These are phyloP conservation scores for Clistopyga incitator DNA, from an alignment of 2,888 invertebrate species.

Conservation along the genomic window DNA sequence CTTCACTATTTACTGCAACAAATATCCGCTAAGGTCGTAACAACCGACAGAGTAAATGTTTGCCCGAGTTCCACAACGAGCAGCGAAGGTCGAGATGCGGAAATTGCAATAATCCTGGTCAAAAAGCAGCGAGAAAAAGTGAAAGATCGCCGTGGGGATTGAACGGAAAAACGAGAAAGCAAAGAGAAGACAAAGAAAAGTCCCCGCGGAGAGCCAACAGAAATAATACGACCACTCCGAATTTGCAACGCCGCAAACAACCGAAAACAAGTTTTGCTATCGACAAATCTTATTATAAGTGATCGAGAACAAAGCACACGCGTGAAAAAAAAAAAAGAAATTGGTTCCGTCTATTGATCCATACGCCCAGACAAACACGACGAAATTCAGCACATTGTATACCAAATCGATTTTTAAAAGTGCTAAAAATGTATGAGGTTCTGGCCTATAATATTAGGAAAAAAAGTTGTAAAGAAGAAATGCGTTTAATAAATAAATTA, in stretches of 20 bases:
- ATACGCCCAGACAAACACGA: not conserved
- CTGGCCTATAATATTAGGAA: no score
- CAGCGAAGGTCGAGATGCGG: not conserved
- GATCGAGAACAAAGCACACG: not conserved
- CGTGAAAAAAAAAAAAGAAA: not conserved
- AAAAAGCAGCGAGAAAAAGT: slow-evolving; percentile 17
- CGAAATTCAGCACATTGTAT: not conserved
- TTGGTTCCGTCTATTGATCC: not conserved
- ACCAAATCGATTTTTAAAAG: no score
- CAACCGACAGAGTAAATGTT: slow-evolving; percentile 27
- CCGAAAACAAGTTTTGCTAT: slow-evolving; percentile 3
- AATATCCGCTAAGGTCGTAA: slow-evolving; percentile 22
- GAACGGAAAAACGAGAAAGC: not conserved
- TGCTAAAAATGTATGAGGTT: no score
- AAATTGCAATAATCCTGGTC: slow-evolving; percentile 30
- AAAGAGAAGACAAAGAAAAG: not conserved
- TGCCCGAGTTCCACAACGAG: not conserved
- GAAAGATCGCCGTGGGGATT: slow-evolving; percentile 12
- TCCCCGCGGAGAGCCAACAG: not conserved
- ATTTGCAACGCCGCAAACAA: not conserved
- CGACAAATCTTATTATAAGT: slow-evolving; percentile 17
- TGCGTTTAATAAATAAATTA: no score
- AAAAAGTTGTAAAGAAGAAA: no score
- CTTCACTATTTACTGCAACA: slow-evolving; percentile 19
- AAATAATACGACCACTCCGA: not conserved